phyloP scores from a whole-genome alignment of 2,113 vertebrate genomes.

The Bambusicola thoracicus region DNA sequence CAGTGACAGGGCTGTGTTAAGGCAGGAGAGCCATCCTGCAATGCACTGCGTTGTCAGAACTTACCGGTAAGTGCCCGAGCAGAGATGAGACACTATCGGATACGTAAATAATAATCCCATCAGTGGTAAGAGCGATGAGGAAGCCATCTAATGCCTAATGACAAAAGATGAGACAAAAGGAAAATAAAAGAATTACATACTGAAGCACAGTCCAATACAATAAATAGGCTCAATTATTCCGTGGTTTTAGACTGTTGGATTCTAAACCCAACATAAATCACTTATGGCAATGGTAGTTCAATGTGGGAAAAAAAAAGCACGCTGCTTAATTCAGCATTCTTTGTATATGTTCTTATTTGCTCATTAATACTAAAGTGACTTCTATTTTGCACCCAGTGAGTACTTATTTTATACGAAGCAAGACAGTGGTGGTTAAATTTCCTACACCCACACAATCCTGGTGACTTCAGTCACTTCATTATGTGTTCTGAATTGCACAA shows the following conservation, averaged over 20 bases:
- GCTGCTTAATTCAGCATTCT: neutral
- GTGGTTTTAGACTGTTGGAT: neutral
- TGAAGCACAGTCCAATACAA: neutral
- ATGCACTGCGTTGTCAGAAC: constrained; percentile 37
- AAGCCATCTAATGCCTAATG: constrained; percentile 91
- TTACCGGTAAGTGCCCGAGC: constrained; percentile 94
- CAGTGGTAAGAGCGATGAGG: constrained; percentile 88
- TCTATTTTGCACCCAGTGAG: constrained; percentile 5
- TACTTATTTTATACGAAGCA: constrained; percentile 30
- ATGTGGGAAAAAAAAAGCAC: neutral
- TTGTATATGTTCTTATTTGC: constrained; percentile 18
- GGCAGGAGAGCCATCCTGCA: neutral
- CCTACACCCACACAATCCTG: constrained; percentile 32
- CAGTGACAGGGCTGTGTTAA: accelerated
- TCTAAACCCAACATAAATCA: neutral
- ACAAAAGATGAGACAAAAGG: neutral
- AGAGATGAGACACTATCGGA: constrained; percentile 88
- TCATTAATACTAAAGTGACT: constrained; percentile 36
- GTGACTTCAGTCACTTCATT: constrained; percentile 39
- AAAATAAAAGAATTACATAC: neutral
- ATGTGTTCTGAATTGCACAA: constrained; percentile 31
- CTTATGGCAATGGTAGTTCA: neutral
- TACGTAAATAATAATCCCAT: constrained; percentile 93
- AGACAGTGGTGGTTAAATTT: constrained; percentile 35
- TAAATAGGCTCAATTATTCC: neutral